Base-by-base conservation (phyloP, 2,888 invertebrate genomes). In the Esperia sulphurella region DNA sequence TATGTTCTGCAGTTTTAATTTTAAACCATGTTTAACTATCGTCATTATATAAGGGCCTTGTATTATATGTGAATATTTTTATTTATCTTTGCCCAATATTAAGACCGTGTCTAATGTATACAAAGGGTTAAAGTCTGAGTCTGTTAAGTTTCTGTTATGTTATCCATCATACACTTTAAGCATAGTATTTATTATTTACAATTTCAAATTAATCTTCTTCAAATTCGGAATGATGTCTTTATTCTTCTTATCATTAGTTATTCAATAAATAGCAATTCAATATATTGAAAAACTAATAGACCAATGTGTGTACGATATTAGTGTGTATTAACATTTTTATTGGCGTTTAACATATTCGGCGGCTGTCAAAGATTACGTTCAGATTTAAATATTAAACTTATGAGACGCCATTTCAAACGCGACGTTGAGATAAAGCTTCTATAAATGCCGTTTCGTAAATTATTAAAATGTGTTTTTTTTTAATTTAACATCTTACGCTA, bases 261-360 rank as follows among this genome's bases (percentile, higher is more conserved):
- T 43, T 31, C 41, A 48, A 46, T 46, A 39, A 51, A 55, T 55
- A 41, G 41, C 33, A 30, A 51, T 9, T 13, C 29, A 14, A 28
- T 28, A 41, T 41, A 41, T 41, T 29, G 13, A 10, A 33, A 14
- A 14, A 49, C 43, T 50, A 52, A 57, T 57, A 46, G 45, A 45
- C 43, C 37, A 48, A 50, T 48, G 55, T 47, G 53, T 51, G 61
- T 65, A 63, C 64, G 69, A 66, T 71, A 76, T 76, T 71, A 65
- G 68, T 68, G 69, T 71, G 66, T 68, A 79, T 79, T 80, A 53
- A 60, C 77, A 80, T 80, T 67, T 79, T 75, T 75, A 80, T 76
- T 68, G 66, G 65, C 57, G 61, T 63, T 67, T 64, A 68, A 65
- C 65, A 66, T 65, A 70, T 67, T 68, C 65, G 57, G 64, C 63